Evolutionary conservation across 2,797 vertebrate species (phyloP).

Genomic region (Coccyzus lansbergi): DNA sequence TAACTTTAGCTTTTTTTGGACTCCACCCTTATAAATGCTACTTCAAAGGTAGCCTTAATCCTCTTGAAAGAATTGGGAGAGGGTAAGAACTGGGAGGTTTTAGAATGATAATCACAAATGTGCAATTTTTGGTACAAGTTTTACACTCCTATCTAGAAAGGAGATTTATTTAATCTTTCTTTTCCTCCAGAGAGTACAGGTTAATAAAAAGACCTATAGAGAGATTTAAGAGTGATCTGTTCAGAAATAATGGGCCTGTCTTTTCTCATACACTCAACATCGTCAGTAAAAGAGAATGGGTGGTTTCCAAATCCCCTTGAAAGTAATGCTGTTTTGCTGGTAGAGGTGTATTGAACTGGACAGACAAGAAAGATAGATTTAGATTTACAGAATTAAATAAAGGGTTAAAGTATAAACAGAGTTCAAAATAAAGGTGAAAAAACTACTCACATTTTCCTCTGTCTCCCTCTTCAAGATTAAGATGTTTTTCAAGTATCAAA

Average conservation of each 20-base stretch:
- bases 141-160: background rate
- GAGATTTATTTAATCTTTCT: constrained; percentile 45
- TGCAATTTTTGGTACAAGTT: constrained; percentile 11
- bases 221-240: constrained; percentile 69
- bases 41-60: constrained; percentile 55
- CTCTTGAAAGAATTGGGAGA: constrained; percentile 15
- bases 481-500: background rate
- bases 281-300: constrained; percentile 52
- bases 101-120: constrained; percentile 49
- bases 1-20: constrained; percentile 9
- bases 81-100: background rate
- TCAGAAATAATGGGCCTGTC: constrained; percentile 37
- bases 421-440: background rate
- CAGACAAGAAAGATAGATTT: constrained; percentile 14
- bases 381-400: background rate
- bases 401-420: background rate
- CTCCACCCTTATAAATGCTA: constrained; percentile 4
- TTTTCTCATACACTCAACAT: constrained; percentile 48
- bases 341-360: constrained; percentile 36
- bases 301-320: constrained; percentile 57
- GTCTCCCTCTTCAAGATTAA: background rate
- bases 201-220: constrained; percentile 66
- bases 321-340: constrained; percentile 11
- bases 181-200: constrained; percentile 32
- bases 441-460: background rate